These are phyloP conservation scores for Ephestia elutella DNA, from an alignment of 1,140 invertebrate genomes.

Conservation along the genomic window DNA sequence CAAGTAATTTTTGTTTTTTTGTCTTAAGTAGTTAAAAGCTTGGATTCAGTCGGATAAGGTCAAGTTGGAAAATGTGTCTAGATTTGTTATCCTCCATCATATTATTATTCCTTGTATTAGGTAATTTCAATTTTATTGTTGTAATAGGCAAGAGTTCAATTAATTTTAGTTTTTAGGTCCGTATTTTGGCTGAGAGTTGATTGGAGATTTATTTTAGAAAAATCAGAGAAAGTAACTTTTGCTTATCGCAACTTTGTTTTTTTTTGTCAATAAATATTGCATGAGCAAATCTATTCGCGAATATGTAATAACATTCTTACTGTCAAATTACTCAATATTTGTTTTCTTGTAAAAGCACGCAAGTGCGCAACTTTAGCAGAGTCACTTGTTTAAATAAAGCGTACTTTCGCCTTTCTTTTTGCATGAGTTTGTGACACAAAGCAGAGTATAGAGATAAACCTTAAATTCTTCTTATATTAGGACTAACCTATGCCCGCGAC, in stretches of 20 bases:
- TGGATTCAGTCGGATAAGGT: too few relatives aligned
- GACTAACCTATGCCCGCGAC: too few relatives aligned
- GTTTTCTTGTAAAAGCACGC: conserved; percentile 37
- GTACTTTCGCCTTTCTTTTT: conserved; percentile 56
- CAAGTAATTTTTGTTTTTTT: too few relatives aligned
- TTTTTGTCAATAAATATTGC: conserved; percentile 11
- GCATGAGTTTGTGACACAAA: not conserved
- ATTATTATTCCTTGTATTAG: not conserved
- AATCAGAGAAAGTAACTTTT: not conserved
- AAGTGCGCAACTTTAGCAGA: conserved; percentile 38
- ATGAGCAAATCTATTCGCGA: conserved; percentile 31
- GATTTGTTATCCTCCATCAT: too few relatives aligned
- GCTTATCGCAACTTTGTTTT: not conserved
- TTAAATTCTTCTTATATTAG: not conserved
- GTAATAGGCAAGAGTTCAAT: too few relatives aligned
- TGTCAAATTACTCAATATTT: conserved; percentile 54
- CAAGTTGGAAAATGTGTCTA: too few relatives aligned
- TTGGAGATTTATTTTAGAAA: not conserved
- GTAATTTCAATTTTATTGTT: not conserved
- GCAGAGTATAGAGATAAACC: not conserved
- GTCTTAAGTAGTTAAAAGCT: too few relatives aligned
- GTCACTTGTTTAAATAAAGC: conserved; percentile 54
- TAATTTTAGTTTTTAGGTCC: too few relatives aligned
- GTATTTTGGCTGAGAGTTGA: too few relatives aligned
- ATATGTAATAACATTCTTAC: conserved; percentile 38